Conservation (phyloP, 2,888 invertebrate species). For the Bellardia pandia region DNA sequence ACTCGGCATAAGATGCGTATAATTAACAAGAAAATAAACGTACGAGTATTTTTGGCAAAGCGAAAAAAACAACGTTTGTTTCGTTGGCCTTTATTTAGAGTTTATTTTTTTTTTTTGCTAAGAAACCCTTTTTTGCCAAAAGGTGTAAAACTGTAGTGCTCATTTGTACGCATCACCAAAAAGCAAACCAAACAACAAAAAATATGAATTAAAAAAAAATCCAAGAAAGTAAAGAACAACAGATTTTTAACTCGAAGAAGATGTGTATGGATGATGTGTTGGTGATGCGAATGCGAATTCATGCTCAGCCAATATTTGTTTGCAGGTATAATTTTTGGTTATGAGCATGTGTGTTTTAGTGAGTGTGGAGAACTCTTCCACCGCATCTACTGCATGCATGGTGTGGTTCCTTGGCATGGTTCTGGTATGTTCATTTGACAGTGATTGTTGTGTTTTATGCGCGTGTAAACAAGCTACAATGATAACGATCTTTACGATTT, state of each 20-base stretch:
- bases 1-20: background rate
- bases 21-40: constrained; percentile 62
- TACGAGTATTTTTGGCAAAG: constrained; percentile 22
- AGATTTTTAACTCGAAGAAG: constrained; percentile 40
- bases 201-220: background rate
- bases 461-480: constrained; percentile 81
- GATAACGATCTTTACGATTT: constrained; percentile 70
- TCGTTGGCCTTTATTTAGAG: constrained; percentile 25
- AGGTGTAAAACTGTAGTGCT: constrained; percentile 72
- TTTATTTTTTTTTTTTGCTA: background rate
- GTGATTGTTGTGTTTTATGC: constrained; percentile 71
- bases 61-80: constrained; percentile 42
- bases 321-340: constrained; percentile 64
- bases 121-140: constrained; percentile 51
- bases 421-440: constrained; percentile 73
- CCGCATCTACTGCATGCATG: background rate
- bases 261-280: constrained; percentile 6
- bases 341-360: constrained; percentile 11
- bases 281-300: constrained; percentile 60
- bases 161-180: constrained; percentile 72
- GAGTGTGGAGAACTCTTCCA: constrained; percentile 4
- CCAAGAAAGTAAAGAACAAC: constrained; percentile 16
- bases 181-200: constrained; percentile 17
- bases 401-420: constrained; percentile 51
- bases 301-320: constrained; percentile 72